These are phyloP conservation scores for Champsocephalus esox DNA, from an alignment of 2,797 vertebrate species.

Conservation along the genomic window DNA sequence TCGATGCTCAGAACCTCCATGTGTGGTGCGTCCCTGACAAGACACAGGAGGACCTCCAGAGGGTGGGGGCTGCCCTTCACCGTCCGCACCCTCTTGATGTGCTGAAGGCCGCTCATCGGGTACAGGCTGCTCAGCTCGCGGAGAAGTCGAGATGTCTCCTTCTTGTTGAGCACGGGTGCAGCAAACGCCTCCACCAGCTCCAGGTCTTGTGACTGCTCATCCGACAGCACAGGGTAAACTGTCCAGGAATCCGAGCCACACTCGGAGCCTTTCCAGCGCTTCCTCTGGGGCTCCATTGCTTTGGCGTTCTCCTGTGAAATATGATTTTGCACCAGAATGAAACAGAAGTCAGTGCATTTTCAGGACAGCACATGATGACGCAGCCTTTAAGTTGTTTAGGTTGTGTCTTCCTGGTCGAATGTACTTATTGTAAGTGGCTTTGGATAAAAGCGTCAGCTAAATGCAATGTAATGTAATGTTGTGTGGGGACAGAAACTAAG, in stretches of 20 bases:
- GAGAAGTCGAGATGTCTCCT: constrained; percentile 86
- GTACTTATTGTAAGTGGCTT: no score
- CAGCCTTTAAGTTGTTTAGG: background rate
- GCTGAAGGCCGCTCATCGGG: constrained; percentile 82
- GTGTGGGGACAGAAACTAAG: background rate
- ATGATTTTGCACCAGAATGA: constrained; percentile 43
- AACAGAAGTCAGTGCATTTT: constrained; percentile 34
- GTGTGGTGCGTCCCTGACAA: constrained; percentile 58
- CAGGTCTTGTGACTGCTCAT: constrained; percentile 80
- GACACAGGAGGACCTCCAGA: constrained; percentile 88
- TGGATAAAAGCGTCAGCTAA: no score
- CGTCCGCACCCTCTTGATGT: constrained; percentile 90
- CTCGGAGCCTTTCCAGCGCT: constrained; percentile 73
- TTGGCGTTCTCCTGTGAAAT: constrained; percentile 50
- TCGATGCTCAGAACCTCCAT: constrained; percentile 23
- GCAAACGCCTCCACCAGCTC: constrained; percentile 85
- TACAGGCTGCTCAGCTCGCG: constrained; percentile 79
- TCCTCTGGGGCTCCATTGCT: constrained; percentile 84
- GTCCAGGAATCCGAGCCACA: constrained; percentile 73
- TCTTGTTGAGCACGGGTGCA: constrained; percentile 86
- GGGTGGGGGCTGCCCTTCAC: constrained; percentile 69
- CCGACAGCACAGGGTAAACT: constrained; percentile 85
- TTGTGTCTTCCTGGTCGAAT: no score
- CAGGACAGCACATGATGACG: constrained; percentile 25
- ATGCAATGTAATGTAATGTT: no score